A percentile compares a stretch with the other conserved stretches of the same genome.
Conservation (phyloP, 2,113 vertebrate genomes). For the Pedetes capensis region DNA sequence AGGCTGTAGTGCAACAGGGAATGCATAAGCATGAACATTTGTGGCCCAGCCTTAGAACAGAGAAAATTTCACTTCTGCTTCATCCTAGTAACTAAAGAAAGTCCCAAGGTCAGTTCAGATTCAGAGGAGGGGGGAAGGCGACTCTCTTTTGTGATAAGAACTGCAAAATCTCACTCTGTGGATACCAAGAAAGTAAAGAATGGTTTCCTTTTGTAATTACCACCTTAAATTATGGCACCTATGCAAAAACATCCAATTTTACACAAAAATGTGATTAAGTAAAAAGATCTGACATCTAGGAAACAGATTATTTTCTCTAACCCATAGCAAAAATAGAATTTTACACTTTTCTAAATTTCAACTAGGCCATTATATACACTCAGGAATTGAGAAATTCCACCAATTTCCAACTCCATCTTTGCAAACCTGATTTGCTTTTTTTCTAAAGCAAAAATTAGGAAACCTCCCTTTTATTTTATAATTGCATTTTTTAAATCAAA, state of each 20-base stretch:
- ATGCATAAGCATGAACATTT: neutral
- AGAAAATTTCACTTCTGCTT: neutral
- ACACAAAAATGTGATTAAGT: neutral
- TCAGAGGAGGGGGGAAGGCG: neutral
- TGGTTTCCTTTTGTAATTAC: neutral
- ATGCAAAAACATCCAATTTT: neutral
- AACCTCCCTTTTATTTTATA: neutral
- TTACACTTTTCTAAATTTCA: neutral
- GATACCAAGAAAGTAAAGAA: neutral
- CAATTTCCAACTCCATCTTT: neutral
- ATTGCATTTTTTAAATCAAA: neutral
- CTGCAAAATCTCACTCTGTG: neutral
- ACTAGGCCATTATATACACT: neutral
- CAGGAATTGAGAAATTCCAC: neutral
- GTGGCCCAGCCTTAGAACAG: neutral
- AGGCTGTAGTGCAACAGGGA: neutral
- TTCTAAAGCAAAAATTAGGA: neutral
- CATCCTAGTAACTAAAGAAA: neutral
- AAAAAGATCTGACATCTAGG: neutral
- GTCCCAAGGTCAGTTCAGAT: neutral
- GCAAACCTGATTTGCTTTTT: neutral
- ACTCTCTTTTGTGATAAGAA: neutral
- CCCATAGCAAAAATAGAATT: neutral
- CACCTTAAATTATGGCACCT: neutral
- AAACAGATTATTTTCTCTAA: conserved; percentile 12